These are phyloP conservation scores for Alligator mississippiensis DNA, from an alignment of 2,113 vertebrate species.

Conservation along the genomic window DNA sequence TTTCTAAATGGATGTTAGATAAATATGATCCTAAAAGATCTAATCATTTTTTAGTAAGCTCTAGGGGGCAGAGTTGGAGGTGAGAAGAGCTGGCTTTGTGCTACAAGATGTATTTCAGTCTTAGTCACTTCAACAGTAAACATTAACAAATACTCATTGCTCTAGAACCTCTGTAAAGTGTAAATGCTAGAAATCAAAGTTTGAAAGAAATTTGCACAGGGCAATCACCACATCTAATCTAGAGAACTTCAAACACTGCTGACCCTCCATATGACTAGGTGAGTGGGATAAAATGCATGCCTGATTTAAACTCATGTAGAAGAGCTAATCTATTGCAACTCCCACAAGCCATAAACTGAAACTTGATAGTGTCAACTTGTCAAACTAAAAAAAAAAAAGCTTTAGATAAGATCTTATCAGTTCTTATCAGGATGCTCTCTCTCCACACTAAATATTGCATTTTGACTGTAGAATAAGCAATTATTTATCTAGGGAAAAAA, in stretches of 20 bases:
- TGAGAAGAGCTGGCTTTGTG: background rate
- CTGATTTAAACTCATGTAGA: background rate
- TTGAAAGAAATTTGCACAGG: conserved; percentile 11
- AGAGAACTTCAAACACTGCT: background rate
- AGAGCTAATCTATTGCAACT: conserved; percentile 2
- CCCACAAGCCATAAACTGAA: background rate
- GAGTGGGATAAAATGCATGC: background rate
- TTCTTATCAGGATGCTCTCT: background rate
- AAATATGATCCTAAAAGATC: conserved; percentile 31
- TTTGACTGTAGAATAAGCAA: background rate
- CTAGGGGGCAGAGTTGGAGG: background rate
- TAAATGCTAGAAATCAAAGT: background rate
- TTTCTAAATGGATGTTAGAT: conserved; percentile 11
- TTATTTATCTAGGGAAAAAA: background rate
- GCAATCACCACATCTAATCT: background rate
- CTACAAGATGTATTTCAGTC: background rate
- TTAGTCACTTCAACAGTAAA: background rate
- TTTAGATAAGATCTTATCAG: background rate
- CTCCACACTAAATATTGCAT: background rate
- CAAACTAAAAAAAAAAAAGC: background rate
- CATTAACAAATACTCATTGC: too few species aligned
- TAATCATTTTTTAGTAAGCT: background rate
- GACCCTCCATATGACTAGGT: background rate
- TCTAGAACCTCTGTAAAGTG: too few species aligned
- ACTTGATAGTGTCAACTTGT: background rate